These are phyloP conservation scores for Tetramorium alpestre DNA, from an alignment of 1,140 invertebrate genomes.

Conservation along the genomic window DNA sequence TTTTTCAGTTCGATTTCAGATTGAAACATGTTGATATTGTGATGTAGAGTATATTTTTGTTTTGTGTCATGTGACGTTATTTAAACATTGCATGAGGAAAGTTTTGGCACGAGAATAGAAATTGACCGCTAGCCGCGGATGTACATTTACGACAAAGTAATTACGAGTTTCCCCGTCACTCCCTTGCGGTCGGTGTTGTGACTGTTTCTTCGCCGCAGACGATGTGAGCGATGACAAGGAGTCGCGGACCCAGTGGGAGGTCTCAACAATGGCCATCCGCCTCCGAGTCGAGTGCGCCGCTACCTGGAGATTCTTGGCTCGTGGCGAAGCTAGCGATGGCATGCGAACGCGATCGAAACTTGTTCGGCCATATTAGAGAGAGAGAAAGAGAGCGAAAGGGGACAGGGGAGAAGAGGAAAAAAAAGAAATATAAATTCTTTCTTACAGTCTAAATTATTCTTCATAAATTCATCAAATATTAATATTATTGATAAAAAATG, in stretches of 20 bases:
- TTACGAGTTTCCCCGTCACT: constrained; percentile 77
- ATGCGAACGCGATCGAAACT: constrained; percentile 55
- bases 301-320: constrained; percentile 74
- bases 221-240: constrained; percentile 80
- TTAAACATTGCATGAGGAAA: not conserved
- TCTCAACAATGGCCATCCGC: constrained; percentile 79
- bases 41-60: not conserved
- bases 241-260: constrained; percentile 78
- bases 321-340: constrained; percentile 63
- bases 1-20: too few relatives aligned
- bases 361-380: not conserved
- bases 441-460: not conserved
- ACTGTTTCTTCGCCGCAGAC: constrained; percentile 74
- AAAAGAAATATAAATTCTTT: not conserved
- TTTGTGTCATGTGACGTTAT: not conserved
- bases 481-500: not conserved
- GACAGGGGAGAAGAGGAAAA: too few relatives aligned
- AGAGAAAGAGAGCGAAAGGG: not conserved
- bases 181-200: constrained; percentile 71
- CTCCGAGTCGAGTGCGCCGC: constrained; percentile 73
- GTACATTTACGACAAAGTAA: constrained; percentile 74
- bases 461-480: not conserved
- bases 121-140: constrained; percentile 5
- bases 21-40: not conserved
- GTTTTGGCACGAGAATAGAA: not conserved